phyloP scores from a whole-genome alignment of 2,797 vertebrate species.

The Craterocephalus amniculus region DNA sequence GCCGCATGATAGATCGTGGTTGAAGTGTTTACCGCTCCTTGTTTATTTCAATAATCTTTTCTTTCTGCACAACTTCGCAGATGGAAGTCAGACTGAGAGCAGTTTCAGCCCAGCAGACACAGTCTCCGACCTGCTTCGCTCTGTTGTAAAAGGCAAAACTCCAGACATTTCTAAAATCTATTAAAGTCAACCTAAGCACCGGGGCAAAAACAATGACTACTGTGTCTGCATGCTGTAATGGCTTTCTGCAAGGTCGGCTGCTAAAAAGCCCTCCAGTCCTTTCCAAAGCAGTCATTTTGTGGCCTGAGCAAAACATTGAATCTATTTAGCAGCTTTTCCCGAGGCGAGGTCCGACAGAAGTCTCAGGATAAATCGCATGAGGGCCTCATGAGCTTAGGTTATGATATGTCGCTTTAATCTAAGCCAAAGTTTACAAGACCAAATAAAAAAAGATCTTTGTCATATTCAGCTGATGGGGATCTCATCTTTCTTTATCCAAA shows the following conservation, averaged over 20 bases:
- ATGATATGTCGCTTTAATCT: conserved; percentile 32
- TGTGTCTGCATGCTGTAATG: conserved; percentile 59
- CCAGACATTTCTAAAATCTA: conserved; percentile 41
- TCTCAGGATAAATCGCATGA: conserved; percentile 67
- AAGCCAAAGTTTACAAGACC: conserved; percentile 7
- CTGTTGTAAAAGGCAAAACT: conserved; percentile 43
- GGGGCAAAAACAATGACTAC: conserved; percentile 58
- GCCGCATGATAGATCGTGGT: conserved; percentile 15
- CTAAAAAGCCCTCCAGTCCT: conserved; percentile 64
- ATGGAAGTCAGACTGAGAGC: background rate
- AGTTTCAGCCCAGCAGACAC: conserved; percentile 10
- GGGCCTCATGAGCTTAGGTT: conserved; percentile 49
- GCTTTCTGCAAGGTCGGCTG: conserved; percentile 57
- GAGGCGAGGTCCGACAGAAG: conserved; percentile 44
- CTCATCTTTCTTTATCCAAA: background rate
- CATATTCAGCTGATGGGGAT: background rate
- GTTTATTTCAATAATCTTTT: conserved; percentile 11
- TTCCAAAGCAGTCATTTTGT: conserved; percentile 65
- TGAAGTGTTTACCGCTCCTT: conserved; percentile 30
- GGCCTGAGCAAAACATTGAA: conserved; percentile 43
- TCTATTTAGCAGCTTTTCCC: conserved; percentile 60
- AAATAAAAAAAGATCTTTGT: background rate
- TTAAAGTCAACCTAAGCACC: conserved; percentile 37
- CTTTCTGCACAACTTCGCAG: background rate
- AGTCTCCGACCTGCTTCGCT: conserved; percentile 24